phyloP scores from a whole-genome alignment of 2,888 invertebrate species.

The Eupelmus urozonus region DNA sequence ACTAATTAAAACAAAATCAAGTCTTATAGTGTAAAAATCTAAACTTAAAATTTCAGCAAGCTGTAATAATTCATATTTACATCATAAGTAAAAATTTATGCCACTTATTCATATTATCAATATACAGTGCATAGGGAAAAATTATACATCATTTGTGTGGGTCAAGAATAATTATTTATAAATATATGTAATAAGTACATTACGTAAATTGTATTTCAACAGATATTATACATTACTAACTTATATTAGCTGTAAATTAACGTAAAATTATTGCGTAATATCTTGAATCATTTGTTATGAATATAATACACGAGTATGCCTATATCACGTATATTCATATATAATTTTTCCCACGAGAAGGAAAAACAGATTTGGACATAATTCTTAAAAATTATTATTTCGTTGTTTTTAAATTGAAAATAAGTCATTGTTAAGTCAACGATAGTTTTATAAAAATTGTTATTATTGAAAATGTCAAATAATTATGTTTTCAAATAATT shows the following conservation, averaged over 20 bases:
- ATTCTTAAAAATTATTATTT: background rate
- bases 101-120: no score
- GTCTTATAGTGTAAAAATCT: no score
- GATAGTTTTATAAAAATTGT: no score
- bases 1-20: no score
- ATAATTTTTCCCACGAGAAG: slow-evolving; percentile 27
- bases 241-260: slow-evolving; percentile 10
- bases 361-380: slow-evolving; percentile 19
- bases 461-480: no score
- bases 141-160: slow-evolving; percentile 5
- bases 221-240: slow-evolving; percentile 12
- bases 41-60: no score
- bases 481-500: no score
- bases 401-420: background rate
- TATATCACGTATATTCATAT: slow-evolving; percentile 36
- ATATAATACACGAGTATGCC: background rate
- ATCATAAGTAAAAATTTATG: no score
- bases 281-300: slow-evolving; percentile 3
- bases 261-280: background rate
- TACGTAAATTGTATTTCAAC: slow-evolving; percentile 19
- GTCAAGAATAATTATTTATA: slow-evolving; percentile 18
- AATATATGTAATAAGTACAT: slow-evolving; percentile 36
- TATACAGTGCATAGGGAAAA: background rate
- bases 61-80: no score
- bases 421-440: no score